A percentile compares a stretch with the other conserved stretches of the same genome.
These are phyloP conservation scores for Globodera ellingtonae DNA, from an alignment of 1,140 invertebrate genomes.

Conservation along the genomic window DNA sequence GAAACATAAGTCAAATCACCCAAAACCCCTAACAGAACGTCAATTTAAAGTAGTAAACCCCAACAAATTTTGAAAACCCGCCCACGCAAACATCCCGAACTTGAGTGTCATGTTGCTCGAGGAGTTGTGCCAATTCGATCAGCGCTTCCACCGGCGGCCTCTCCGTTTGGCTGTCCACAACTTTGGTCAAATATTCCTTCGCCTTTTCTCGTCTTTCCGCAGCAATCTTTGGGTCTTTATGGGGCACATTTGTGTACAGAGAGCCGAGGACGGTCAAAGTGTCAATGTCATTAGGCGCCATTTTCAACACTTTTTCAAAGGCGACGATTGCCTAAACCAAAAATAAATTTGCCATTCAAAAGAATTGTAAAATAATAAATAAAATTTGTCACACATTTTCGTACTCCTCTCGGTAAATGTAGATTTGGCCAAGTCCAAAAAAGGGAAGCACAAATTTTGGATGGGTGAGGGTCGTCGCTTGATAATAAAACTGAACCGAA, in stretches of 20 bases:
- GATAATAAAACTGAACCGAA: conserved; percentile 97
- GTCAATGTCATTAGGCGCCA: conserved; percentile 95
- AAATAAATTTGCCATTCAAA: conserved; percentile 8
- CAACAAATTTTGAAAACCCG: neutral
- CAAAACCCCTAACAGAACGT: neutral
- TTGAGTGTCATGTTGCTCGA: conserved; percentile 66
- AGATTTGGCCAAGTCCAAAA: conserved; percentile 98
- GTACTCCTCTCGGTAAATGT: conserved; percentile 91
- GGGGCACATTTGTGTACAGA: conserved; percentile 78
- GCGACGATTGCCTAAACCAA: conserved; percentile 83
- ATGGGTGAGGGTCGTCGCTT: conserved; percentile 95
- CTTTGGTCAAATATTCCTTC: conserved; percentile 68
- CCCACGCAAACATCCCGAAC: neutral
- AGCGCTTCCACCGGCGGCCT: conserved; percentile 88
- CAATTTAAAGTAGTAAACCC: no score
- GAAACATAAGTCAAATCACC: conserved; percentile 38
- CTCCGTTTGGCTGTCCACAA: conserved; percentile 94
- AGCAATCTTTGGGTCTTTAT: conserved; percentile 68
- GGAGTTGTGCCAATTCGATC: conserved; percentile 96
- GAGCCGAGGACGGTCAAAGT: conserved; percentile 99
- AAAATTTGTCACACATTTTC: conserved; percentile 78
- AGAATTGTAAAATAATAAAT: neutral
- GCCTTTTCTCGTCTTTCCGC: conserved; percentile 80
- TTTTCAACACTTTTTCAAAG: conserved; percentile 97
- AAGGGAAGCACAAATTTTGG: conserved; percentile 91